Percentiles rank a stretch among this genome's conserved stretches.
Conservation (phyloP, 23 tunicate species). For the Trididemnum clinides region DNA sequence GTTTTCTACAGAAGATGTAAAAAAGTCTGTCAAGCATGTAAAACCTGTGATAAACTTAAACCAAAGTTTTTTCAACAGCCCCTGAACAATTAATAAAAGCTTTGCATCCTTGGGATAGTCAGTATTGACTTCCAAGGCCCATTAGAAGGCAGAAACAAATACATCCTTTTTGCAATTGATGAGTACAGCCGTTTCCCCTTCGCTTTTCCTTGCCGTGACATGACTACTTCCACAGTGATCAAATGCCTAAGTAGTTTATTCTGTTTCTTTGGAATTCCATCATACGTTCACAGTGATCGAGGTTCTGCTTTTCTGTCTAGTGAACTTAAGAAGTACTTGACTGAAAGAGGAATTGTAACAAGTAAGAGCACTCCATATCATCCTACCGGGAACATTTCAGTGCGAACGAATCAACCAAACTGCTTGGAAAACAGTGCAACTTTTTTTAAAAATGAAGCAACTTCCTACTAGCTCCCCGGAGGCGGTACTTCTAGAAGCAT, state of each 20-base stretch:
- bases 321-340: no score
- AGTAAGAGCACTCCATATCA: no score
- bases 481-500: no score
- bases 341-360: no score
- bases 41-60: not conserved
- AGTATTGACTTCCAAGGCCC: conserved; percentile 16
- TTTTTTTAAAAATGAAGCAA: no score
- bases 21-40: not conserved
- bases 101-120: not conserved
- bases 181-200: not conserved
- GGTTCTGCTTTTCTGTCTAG: no score
- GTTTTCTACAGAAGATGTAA: not conserved
- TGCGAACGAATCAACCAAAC: no score
- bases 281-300: conserved; percentile 18
- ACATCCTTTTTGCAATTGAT: not conserved
- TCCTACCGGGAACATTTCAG: no score
- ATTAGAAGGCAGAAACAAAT: not conserved
- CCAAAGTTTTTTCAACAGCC: not conserved
- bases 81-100: not conserved
- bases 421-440: no score
- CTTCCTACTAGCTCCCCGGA: no score
- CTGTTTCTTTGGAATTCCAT: not conserved
- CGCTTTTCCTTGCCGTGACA: not conserved
- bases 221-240: not conserved
- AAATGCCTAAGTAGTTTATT: not conserved